phyloP scores from a whole-genome alignment of 53 echinoderm and acorn worm species.

The Henricia sp. region DNA sequence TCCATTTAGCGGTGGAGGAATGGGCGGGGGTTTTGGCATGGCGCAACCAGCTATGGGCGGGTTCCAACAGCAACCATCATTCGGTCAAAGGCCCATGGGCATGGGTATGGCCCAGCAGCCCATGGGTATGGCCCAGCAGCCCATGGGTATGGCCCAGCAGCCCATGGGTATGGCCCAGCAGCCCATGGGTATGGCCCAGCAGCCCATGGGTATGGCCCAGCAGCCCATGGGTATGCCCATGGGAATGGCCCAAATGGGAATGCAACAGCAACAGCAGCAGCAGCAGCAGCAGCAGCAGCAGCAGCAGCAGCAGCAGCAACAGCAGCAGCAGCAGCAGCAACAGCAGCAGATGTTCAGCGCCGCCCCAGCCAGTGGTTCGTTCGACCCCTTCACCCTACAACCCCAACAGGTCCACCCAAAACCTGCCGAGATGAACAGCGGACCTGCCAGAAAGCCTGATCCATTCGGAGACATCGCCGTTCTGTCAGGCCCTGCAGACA shows the following conservation, averaged over 20 bases:
- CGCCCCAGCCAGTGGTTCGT: conserved; percentile 36
- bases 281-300: conserved; percentile 20
- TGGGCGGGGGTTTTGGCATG: conserved; percentile 60
- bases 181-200: conserved; percentile 23
- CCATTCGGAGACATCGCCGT: conserved; percentile 84
- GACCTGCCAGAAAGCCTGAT: conserved; percentile 63
- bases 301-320: conserved; percentile 11
- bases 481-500: conserved; percentile 49
- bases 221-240: conserved; percentile 22
- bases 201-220: conserved; percentile 26
- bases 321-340: neutral
- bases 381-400: conserved; percentile 57
- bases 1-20: conserved; percentile 45
- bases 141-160: conserved; percentile 47
- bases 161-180: conserved; percentile 22
- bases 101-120: conserved; percentile 33
- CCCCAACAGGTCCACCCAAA: conserved; percentile 70
- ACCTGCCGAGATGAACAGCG: conserved; percentile 37
- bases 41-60: conserved; percentile 46
- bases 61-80: conserved; percentile 53
- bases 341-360: conserved; percentile 38
- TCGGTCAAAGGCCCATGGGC: conserved; percentile 32
- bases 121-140: conserved; percentile 48
- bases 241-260: neutral
- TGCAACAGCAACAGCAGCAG: conserved; percentile 18